Evolutionary conservation across 2,113 vertebrate genomes (phyloP).

Genomic region (Dasyornis broadbenti): DNA sequence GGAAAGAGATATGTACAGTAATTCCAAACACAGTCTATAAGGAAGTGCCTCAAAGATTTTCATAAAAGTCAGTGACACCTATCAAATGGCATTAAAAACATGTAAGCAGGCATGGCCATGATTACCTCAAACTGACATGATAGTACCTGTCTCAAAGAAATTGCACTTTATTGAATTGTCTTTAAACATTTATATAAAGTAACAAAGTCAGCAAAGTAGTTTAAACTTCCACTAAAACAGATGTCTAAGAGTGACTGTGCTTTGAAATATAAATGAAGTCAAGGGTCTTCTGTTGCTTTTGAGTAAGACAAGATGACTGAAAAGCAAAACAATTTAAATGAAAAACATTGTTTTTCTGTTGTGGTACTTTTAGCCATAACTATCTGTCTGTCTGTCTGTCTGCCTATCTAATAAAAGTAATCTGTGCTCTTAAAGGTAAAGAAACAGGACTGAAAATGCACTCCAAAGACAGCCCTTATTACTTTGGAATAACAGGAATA

Average conservation of each 20-base stretch:
- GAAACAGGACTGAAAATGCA: neutral
- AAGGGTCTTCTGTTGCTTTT: slow-evolving; percentile 68
- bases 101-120: slow-evolving; percentile 59
- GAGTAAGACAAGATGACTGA: slow-evolving; percentile 67
- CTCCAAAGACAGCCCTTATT: neutral
- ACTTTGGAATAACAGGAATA: neutral
- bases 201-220: slow-evolving; percentile 52
- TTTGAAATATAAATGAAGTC: slow-evolving; percentile 72
- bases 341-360: slow-evolving; percentile 66
- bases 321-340: slow-evolving; percentile 67
- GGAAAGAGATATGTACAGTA: slow-evolving; percentile 67
- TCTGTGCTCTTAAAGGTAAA: slow-evolving; percentile 24
- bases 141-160: slow-evolving; percentile 68
- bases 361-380: slow-evolving; percentile 53
- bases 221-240: slow-evolving; percentile 65
- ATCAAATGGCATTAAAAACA: slow-evolving; percentile 70
- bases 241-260: slow-evolving; percentile 62
- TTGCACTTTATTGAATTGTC: slow-evolving; percentile 51
- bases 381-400: slow-evolving; percentile 48
- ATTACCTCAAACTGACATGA: slow-evolving; percentile 66
- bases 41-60: slow-evolving; percentile 66
- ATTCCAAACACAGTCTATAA: slow-evolving; percentile 67
- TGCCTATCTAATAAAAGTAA: slow-evolving; percentile 47
- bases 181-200: slow-evolving; percentile 63
- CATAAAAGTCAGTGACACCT: slow-evolving; percentile 63